Conservation (phyloP, 2,113 vertebrate genomes). For the Callochromis pleurospilus region DNA sequence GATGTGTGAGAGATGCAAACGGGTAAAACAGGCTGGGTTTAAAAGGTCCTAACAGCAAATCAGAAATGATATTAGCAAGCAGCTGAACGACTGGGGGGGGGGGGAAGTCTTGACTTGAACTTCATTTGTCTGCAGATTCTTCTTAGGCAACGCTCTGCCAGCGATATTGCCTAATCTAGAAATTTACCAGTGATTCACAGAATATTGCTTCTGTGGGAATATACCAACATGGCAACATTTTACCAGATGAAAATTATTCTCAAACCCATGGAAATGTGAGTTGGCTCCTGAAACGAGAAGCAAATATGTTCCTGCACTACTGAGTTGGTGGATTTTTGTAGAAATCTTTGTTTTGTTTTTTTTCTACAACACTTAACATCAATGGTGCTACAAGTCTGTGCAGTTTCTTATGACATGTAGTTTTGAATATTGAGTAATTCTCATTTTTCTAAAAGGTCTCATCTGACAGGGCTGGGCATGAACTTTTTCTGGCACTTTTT, state of each 20-base stretch:
- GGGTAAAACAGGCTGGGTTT: neutral
- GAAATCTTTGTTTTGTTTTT: neutral
- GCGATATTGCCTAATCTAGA: neutral
- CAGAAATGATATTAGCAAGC: too few relatives aligned
- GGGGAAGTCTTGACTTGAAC: neutral
- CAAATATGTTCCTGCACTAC: neutral
- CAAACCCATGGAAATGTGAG: rapidly evolving
- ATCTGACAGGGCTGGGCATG: neutral
- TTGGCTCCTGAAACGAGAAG: neutral
- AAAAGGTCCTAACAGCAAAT: neutral
- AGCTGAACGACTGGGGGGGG: too few relatives aligned
- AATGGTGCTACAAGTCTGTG: neutral
- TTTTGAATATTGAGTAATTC: neutral
- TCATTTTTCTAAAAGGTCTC: neutral
- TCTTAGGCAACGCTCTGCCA: neutral
- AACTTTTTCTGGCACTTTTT: neutral
- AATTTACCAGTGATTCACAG: neutral
- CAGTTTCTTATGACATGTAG: neutral
- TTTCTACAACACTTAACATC: neutral
- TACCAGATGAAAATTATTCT: neutral
- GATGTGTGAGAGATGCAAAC: neutral
- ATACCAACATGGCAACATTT: neutral
- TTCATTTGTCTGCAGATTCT: neutral
- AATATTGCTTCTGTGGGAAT: neutral
- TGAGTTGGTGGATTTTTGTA: neutral